These are phyloP conservation scores for Cylindroiulus punctatus DNA, from an alignment of 2,888 invertebrate genomes.

Conservation along the genomic window DNA sequence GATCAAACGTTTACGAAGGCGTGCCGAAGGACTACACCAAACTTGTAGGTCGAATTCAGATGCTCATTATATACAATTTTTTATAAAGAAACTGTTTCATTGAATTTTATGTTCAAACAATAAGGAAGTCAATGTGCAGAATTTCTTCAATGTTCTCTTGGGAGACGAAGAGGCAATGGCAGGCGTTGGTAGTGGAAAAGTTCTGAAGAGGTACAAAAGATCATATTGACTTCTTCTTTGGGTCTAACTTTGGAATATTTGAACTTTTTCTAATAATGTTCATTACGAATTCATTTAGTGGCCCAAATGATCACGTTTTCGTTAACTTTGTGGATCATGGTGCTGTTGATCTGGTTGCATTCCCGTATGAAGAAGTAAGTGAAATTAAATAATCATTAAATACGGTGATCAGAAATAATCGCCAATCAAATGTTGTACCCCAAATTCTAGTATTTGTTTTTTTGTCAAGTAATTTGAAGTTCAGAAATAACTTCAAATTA, in stretches of 20 bases:
- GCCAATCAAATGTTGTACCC: neutral
- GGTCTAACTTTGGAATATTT: too few species aligned
- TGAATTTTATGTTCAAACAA: neutral
- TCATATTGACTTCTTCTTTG: neutral
- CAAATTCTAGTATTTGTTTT: neutral
- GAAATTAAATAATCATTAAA: neutral
- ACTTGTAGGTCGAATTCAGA: slow-evolving; percentile 64
- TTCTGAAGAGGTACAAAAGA: slow-evolving; percentile 65
- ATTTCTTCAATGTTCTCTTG: slow-evolving; percentile 70
- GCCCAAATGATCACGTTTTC: slow-evolving; percentile 71
- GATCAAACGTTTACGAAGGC: slow-evolving; percentile 71
- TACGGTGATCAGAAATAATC: neutral
- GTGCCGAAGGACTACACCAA: slow-evolving; percentile 71
- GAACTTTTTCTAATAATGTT: neutral
- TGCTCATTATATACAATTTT: neutral
- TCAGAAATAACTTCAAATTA: neutral
- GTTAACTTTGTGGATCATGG: slow-evolving; percentile 74
- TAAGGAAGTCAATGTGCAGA: slow-evolving; percentile 70
- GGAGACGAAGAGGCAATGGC: slow-evolving; percentile 68
- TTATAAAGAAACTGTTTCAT: too few species aligned
- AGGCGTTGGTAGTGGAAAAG: slow-evolving; percentile 69
- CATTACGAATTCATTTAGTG: slow-evolving; percentile 64
- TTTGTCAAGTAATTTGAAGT: too few species aligned
- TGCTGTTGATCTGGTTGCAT: slow-evolving; percentile 70
- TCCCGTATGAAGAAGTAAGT: slow-evolving; percentile 61